Evolutionary conservation across 2,113 vertebrate genomes (phyloP).

Genomic region (Carlito syrichta): DNA sequence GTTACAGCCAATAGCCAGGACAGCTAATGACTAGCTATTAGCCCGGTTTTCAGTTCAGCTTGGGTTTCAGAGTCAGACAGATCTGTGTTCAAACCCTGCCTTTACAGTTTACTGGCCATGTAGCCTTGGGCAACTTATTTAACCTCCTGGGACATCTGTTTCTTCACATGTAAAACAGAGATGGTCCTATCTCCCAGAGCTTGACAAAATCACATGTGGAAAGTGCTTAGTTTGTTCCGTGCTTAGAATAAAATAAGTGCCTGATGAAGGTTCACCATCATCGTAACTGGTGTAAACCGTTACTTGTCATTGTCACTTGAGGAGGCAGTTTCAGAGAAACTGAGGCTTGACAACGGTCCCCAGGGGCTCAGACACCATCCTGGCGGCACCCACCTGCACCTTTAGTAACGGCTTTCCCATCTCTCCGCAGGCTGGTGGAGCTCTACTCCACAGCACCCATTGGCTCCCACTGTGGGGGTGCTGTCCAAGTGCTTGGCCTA

Average conservation of each 20-base stretch:
- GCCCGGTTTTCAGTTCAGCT: not conserved
- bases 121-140: not conserved
- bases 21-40: fast-evolving
- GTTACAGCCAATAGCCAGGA: not conserved
- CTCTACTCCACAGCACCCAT: slow-evolving; percentile 90
- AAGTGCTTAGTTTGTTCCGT: fast-evolving
- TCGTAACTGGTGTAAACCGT: fast-evolving
- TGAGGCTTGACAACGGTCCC: fast-evolving
- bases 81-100: not conserved
- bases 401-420: not conserved
- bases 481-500: slow-evolving; percentile 96
- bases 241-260: not conserved
- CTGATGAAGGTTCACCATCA: fast-evolving
- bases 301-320: fast-evolving
- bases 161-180: not conserved
- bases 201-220: fast-evolving
- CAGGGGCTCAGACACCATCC: fast-evolving
- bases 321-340: not conserved
- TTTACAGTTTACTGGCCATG: fast-evolving
- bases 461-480: slow-evolving; percentile 92
- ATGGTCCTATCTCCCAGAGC: fast-evolving
- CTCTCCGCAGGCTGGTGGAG: slow-evolving; percentile 90
- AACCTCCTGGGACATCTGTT: fast-evolving
- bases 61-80: not conserved
- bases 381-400: fast-evolving